Conservation (phyloP, 2,888 invertebrate genomes). For the Eutolmus rufibarbis region DNA sequence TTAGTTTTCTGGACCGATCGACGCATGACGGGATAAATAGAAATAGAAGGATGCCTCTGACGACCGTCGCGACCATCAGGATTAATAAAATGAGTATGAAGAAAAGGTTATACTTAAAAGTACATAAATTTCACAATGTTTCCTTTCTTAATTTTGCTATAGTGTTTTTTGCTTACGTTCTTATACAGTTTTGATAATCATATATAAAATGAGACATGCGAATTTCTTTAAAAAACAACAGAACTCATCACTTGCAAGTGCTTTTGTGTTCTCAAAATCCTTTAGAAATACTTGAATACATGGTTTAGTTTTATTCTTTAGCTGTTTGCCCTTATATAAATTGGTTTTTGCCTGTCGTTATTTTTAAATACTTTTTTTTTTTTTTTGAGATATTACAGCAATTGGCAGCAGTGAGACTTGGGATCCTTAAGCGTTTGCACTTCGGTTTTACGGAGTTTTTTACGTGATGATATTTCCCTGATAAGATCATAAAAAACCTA, state of each 20-base stretch:
- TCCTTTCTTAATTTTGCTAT: constrained; percentile 20
- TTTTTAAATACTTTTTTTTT: not conserved
- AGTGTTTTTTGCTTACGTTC: constrained; percentile 20
- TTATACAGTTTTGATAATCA: not conserved
- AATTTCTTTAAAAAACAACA: constrained; percentile 4
- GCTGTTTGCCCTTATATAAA: not conserved
- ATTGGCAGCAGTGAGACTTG: constrained; percentile 63
- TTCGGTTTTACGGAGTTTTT: constrained; percentile 63
- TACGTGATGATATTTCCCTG: constrained; percentile 64
- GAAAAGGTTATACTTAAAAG: not conserved
- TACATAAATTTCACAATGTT: constrained; percentile 17
- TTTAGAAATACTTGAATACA: not conserved
- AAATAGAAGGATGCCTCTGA: not conserved
- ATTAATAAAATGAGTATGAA: constrained; percentile 14
- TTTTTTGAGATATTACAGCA: constrained; percentile 56
- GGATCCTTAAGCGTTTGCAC: constrained; percentile 62
- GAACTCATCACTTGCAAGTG: constrained; percentile 16
- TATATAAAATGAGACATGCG: constrained; percentile 12
- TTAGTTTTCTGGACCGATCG: not conserved
- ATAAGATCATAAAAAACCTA: constrained; percentile 64
- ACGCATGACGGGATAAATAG: not conserved
- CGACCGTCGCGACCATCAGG: not conserved
- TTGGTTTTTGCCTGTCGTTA: not conserved
- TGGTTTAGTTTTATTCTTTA: constrained; percentile 1
- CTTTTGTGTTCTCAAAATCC: not conserved